Evolutionary conservation across 1,140 invertebrate species (phyloP), one percentile per base, ranked within the genome.

Genomic region (Drosophila pseudoananassae): DNA sequence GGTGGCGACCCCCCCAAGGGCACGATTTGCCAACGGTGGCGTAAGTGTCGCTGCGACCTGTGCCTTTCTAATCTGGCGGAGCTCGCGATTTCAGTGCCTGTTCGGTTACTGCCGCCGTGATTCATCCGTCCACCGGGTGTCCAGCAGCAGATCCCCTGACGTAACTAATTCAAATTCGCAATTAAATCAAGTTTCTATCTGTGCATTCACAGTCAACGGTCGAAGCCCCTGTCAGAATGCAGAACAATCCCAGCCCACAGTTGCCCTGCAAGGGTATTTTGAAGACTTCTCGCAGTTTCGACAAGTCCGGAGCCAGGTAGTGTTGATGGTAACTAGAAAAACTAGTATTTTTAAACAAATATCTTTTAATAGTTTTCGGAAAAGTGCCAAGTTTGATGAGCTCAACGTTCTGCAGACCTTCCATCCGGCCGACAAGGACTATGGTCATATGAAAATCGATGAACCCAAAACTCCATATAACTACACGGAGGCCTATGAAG

Each of bases 371-470:
- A 87, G 95, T 94, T 92, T 94, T 94, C 85, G 93, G 92, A 66
- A 97, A 96, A 93, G 95, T 95, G 92, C 98, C 97, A 92, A 98
- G 94, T 99, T 98, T 94, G 99, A 99, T 93, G 98, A 99, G 94
- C 98, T 99, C 95, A 99, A 99, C 93, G 99, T 99, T 70, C 94
- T 99, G 79, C 98, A 98, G 60, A 99, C 99, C 4, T 95, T 98
- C 87, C 99, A 99, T 94, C 99, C 99, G 40, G 93, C 97, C 27
- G 98, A 98, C 91, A 99, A 99, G 93, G 98, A 99, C 93, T 99
- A 99, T 93, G 99, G 99, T 8, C 98, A 99, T 90, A 99, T 99
- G 98, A 99, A 99, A 94, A 98, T 99, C 58, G 98, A 99, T 85
- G 98, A 99, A 92, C 98, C 98, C 36, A 98, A 99, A 93, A 99